Evolutionary conservation across 92 coral and sea anemone genomes (phyloP).

Genomic region (Umimayanthus kanabou): DNA sequence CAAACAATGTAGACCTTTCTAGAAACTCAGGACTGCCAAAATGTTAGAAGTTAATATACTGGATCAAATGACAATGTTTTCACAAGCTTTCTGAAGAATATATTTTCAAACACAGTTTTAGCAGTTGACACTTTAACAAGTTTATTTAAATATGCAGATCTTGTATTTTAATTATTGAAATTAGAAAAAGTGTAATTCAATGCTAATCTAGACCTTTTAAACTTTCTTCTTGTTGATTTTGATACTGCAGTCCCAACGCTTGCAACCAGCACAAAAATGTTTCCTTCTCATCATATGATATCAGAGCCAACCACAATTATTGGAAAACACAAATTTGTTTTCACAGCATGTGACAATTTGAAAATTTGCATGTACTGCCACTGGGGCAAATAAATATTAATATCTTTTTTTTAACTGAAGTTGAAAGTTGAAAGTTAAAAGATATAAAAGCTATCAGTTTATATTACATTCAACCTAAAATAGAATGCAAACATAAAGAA

Average conservation of each 20-base stretch:
- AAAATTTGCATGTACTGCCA: constrained; percentile 24
- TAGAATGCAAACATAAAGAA: background rate
- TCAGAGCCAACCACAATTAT: background rate
- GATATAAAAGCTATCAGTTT: background rate
- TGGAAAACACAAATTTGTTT: constrained; percentile 4
- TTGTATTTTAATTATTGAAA: no score
- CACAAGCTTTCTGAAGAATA: no score
- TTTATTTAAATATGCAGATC: no score
- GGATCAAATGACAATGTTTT: no score
- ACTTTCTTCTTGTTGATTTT: background rate
- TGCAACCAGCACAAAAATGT: background rate
- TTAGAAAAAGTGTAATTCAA: no score
- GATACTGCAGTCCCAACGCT: background rate
- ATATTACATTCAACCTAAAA: background rate
- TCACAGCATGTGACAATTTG: constrained; percentile 7
- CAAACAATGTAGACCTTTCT: no score
- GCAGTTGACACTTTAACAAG: no score
- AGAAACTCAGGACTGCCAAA: no score
- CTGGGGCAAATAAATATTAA: background rate
- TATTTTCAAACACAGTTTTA: no score
- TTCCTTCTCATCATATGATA: background rate
- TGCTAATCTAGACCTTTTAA: no score
- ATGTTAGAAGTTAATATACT: no score
- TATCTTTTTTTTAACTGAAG: background rate
- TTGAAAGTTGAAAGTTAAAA: no score